phyloP scores from a whole-genome alignment of 2,888 invertebrate genomes.

The Ophonus ardosiacus region DNA sequence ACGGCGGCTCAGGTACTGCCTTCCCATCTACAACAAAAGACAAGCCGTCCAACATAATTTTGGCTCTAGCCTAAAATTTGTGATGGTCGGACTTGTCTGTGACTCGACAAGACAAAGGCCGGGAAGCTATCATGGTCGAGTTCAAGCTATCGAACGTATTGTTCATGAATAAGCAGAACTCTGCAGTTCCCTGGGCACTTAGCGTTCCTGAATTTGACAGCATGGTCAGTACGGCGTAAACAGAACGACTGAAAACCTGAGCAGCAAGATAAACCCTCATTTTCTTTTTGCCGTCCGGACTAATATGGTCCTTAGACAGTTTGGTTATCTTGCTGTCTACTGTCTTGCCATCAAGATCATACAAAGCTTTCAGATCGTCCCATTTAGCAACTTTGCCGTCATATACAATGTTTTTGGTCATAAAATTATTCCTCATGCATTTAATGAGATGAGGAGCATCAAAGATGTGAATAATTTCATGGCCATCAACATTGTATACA shows the following conservation, averaged over 20 bases:
- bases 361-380: background rate
- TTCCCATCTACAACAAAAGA: background rate
- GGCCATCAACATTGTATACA: conserved; percentile 3
- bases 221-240: background rate
- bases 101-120: background rate
- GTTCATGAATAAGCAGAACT: background rate
- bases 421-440: no score
- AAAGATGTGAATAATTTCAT: background rate
- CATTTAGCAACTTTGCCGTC: conserved; percentile 8
- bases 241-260: conserved; percentile 13
- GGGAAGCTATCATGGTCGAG: background rate
- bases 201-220: background rate
- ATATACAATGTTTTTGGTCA: conserved; percentile 19
- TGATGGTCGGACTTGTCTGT: background rate
- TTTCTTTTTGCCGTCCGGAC: conserved; percentile 35
- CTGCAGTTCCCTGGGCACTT: background rate
- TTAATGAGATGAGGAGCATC: no score
- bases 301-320: conserved; percentile 33
- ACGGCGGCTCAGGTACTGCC: background rate
- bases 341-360: conserved; percentile 19
- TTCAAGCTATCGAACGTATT: conserved; percentile 22
- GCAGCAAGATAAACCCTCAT: conserved; percentile 39
- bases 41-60: background rate
- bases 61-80: conserved; percentile 5
- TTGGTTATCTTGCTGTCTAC: conserved; percentile 27